Conservation (phyloP, 1,140 invertebrate genomes). For the Procambarus virginalis region DNA sequence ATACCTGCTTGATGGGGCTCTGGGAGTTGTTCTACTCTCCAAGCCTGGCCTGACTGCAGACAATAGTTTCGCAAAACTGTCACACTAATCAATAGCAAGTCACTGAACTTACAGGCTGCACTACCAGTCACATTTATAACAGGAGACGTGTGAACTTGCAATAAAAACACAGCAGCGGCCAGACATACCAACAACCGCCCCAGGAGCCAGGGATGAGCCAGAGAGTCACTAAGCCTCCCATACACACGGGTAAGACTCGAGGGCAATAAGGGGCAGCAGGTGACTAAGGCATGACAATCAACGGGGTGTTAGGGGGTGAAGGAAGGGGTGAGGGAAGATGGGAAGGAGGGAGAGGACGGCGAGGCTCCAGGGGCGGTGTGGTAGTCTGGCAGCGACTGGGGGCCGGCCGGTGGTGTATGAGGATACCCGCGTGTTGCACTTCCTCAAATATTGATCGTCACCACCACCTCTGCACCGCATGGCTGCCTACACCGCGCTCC, state of each 20-base stretch:
- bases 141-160: background rate
- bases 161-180: background rate
- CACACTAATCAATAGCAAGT: background rate
- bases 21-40: too few relatives aligned
- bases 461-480: background rate
- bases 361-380: background rate
- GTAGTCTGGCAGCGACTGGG: background rate
- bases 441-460: conserved; percentile 34
- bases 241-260: background rate
- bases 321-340: background rate
- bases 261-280: background rate
- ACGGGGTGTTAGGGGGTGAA: background rate
- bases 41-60: too few relatives aligned
- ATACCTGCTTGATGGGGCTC: background rate
- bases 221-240: too few relatives aligned
- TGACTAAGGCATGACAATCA: too few relatives aligned
- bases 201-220: background rate
- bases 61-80: background rate
- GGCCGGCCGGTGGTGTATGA: conserved; percentile 6
- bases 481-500: background rate
- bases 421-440: conserved; percentile 10
- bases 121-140: background rate
- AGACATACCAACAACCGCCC: background rate
- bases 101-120: background rate
- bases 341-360: background rate